Base-by-base conservation (phyloP, 1,140 invertebrate genomes). In the Harpegnathos saltator region DNA sequence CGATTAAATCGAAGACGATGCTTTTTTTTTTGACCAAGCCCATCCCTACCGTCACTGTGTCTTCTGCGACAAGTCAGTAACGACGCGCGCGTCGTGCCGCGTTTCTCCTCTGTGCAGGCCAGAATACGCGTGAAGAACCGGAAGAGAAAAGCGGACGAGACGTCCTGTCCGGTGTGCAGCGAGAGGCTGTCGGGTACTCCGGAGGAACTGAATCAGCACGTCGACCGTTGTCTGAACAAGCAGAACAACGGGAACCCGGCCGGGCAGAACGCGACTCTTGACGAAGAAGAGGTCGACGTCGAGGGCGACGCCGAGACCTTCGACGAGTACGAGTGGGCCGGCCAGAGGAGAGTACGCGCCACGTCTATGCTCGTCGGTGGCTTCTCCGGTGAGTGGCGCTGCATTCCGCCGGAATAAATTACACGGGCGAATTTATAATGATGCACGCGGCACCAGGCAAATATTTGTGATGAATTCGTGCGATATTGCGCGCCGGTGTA, bases 261-360 rank as follows among this genome's bases (percentile, higher is more conserved):
- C 29, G 89, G 88, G 2, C 87, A 91, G 17, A 90, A 89, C 38
- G 91, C 90, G 44, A 92, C 89, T 69, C 86, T 94, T 22, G 96
- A 97, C 74, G 96, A 96, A 63, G 96, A 96, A 77, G 96, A 96
- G 83, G 96, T 96, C 62, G 96, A 97, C 88, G 96, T 97, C 22
- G 96, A 97, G 91, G 96, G 96, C 26, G 96, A 96, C 84, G 92
- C 94, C 9, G 95, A 95, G 81, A 94, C 94, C 52, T 97, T 96
- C 90, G 97, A 98, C 89, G 97, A 97, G 87, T 98, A 98, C 90
- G 97, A 97, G 89, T 98, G 97, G 97, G 97, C 97, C 12, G 97
- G 97, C 1, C 97, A 97, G 90, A 96, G 96, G 81, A 94, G 97
- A 89, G 96, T 97, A 52, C 94, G 97, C 50, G 96, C 96, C 1